Base-by-base conservation (phyloP, 1,140 invertebrate species). In the Mactra quadrangularis region DNA sequence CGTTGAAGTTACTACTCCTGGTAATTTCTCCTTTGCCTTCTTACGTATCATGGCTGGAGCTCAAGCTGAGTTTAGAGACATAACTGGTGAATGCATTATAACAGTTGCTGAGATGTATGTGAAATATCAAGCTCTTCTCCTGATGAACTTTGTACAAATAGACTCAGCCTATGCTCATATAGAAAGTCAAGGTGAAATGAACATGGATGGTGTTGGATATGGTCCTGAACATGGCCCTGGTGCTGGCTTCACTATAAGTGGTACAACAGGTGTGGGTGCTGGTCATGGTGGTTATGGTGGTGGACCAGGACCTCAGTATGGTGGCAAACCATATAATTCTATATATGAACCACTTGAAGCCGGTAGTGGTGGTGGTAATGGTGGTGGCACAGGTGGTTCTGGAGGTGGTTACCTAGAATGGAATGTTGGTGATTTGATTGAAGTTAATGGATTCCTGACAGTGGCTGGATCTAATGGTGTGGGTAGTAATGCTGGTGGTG, bases 241-340 rank as follows among this genome's bases (percentile, higher is more conserved):
- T 25, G 79, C 72, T 19, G 89, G 88, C 7, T 75, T 45, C 27
- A 90, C 86, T 11, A 33, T 85, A 7, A 19, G 11, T 9, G 66
- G 52, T 53, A 35, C 38, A 0, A 74, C 70, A 55, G 89, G 89
- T 50, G 29, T 82, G 19, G 89, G 89, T 50, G 89, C 84, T 22
- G 89, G 88, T 7, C 86, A 90, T 84, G 89, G 89, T 52, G 89
- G 89, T 29, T 86, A 86, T 55, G 89, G 89, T 47, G 89, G 89
- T 31, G 87, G 89, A 6, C 87, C 88, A 29, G 72, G 68, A 13
- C 87, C 86, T 35, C 19, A 71, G 17, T 90, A 85, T 84, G 89
- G 89, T 27, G 89, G 89, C 33, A n/a, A 35, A 27, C 85, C 89
- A 0, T 90, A 89, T 72, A 88, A 85, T 25, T 89, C 88, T 55